phyloP scores from a whole-genome alignment of 2,113 vertebrate species.

The Osmerus eperlanus region DNA sequence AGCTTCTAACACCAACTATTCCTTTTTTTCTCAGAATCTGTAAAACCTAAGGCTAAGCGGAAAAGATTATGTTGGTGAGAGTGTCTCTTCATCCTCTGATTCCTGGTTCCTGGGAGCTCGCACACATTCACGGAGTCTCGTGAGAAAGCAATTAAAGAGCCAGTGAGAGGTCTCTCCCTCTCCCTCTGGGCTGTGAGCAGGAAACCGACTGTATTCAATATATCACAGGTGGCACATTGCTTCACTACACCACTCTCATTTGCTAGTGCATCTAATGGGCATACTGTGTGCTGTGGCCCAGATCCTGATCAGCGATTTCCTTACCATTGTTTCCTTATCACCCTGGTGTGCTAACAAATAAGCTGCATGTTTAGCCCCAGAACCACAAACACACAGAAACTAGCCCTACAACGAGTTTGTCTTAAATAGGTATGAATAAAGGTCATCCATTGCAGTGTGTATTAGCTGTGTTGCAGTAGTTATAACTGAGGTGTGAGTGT shows the following conservation, averaged over 20 bases:
- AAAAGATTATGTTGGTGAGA: conserved; percentile 1
- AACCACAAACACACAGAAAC: too few relatives aligned
- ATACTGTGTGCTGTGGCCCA: too few relatives aligned
- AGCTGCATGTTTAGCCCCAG: too few relatives aligned
- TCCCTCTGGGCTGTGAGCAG: conserved; percentile 12
- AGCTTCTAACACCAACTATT: too few relatives aligned
- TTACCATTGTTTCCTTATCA: too few relatives aligned
- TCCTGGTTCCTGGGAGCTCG: conserved; percentile 19
- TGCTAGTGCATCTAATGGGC: not conserved
- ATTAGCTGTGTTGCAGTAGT: too few relatives aligned
- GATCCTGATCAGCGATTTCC: too few relatives aligned
- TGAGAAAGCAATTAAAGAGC: conserved; percentile 51
- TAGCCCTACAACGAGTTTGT: too few relatives aligned
- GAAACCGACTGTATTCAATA: conserved; percentile 34
- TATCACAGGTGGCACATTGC: not conserved
- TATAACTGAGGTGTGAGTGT: not conserved
- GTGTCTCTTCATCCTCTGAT: conserved; percentile 12
- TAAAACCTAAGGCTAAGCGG: not conserved
- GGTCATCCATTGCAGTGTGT: not conserved
- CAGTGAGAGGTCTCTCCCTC: conserved; percentile 24
- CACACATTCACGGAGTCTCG: conserved; percentile 39
- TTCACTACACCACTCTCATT: not conserved
- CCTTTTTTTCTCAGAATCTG: too few relatives aligned
- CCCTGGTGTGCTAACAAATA: too few relatives aligned
- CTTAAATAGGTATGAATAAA: too few relatives aligned